A percentile compares a stretch with the other conserved stretches of the same genome.
phyloP scores from a whole-genome alignment of 2,888 invertebrate species.

The Agrochola macilenta region DNA sequence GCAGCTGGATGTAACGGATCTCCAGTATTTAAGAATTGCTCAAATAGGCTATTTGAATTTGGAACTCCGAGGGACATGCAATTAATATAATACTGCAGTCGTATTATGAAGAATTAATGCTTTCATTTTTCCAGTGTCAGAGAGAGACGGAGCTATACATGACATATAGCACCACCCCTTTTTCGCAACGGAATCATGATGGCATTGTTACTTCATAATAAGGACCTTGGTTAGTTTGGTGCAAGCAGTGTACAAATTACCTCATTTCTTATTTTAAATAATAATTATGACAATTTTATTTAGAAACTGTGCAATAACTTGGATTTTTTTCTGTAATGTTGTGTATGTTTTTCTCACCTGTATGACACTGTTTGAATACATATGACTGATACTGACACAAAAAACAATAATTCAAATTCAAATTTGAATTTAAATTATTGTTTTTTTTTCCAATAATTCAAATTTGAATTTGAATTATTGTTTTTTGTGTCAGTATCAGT shows the following conservation, averaged over 20 bases:
- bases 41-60: neutral
- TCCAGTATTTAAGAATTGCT: neutral
- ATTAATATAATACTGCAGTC: neutral
- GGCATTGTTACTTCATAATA: too few species aligned
- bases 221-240: neutral
- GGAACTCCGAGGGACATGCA: neutral
- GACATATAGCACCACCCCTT: too few species aligned
- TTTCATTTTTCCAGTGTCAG: too few species aligned
- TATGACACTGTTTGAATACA: neutral
- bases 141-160: too few species aligned
- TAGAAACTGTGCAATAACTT: too few species aligned
- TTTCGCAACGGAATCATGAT: too few species aligned
- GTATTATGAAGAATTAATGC: too few species aligned
- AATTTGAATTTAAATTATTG: too few species aligned
- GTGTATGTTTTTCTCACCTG: neutral
- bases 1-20: slow-evolving; percentile 15
- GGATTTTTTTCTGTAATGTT: neutral
- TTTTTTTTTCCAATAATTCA: too few species aligned
- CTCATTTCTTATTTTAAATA: neutral
- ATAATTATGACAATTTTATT: neutral
- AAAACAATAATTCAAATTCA: too few species aligned
- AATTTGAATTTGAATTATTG: too few species aligned
- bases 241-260: neutral
- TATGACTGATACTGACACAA: neutral
- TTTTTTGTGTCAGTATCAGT: too few species aligned